Base-by-base conservation (phyloP, 2,888 invertebrate genomes). In the Melitaea athalia region DNA sequence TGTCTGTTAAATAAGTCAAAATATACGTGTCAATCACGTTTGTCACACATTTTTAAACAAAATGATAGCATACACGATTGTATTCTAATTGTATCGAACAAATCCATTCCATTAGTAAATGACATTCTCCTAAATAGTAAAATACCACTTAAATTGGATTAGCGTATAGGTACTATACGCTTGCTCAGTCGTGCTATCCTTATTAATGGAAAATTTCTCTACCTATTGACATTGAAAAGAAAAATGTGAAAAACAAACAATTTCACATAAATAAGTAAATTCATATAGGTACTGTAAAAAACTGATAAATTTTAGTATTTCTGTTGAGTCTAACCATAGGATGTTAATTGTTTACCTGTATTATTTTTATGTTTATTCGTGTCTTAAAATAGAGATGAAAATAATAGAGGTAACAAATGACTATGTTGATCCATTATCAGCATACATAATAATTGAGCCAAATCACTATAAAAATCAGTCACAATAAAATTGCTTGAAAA, bases 371-470 rank as follows among this genome's bases (percentile, higher is more conserved):
- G 38, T 38, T 38, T 38, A 5, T 38, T 38, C 4, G 38, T 24
- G n/a, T 5, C 2, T 49, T 49, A 45, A 8, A 45, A 45, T 2
- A n/a, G 1, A 17, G 15, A 24, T 24, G 24, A 52, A 17, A 52
- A 15, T 7, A 17, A 57, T 38, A 57, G n/a, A 31, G 14, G 11
- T 31, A 14, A 55, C 33, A 55, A 55, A 55, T 24, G 12, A 14
- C 31, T 10, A 14, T 57, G 3, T 33, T 38, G 33, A 14, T 15
- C 11, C 42, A 57, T n/a, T 31, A 31, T n/a, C n/a, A 33, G 31
- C 14, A 33, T 38, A n/a, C n/a, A 57, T 42, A 33, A 73, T 78
- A 84, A 83, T 87, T 87, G 87, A 87, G 86, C 85, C 82, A 76
- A 75, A 73, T 49, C 15, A 55, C 71, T 74, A 62, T 78, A 80